These are phyloP conservation scores for Margarornis squamiger DNA, from an alignment of 2,797 vertebrate species.

Conservation along the genomic window DNA sequence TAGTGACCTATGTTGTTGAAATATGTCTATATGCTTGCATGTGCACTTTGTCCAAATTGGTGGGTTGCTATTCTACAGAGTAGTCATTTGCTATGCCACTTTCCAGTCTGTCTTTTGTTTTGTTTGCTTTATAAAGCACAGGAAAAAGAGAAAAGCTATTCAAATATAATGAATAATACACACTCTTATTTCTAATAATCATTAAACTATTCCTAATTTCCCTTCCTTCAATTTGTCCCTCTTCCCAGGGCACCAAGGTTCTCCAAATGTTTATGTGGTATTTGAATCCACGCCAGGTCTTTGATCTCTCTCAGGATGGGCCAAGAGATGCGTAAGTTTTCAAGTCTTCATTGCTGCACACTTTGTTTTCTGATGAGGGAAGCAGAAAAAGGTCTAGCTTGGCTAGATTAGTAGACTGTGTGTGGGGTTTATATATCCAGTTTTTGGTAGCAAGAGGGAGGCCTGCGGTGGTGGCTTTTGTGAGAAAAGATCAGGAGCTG, in stretches of 20 bases:
- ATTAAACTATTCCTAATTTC: background rate
- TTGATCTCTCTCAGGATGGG: constrained; percentile 96
- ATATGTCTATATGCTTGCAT: background rate
- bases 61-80: background rate
- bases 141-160: background rate
- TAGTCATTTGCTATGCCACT: background rate
- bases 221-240: background rate
- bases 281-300: constrained; percentile 97
- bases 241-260: constrained; percentile 90
- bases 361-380: background rate
- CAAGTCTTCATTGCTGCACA: background rate
- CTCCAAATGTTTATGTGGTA: constrained; percentile 99
- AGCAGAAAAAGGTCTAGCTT: background rate
- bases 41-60: background rate
- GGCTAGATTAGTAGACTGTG: background rate
- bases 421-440: background rate
- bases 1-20: background rate
- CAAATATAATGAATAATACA: background rate
- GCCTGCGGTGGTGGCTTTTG: background rate
- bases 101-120: background rate
- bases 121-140: background rate
- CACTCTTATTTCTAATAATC: background rate
- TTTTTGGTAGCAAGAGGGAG: background rate
- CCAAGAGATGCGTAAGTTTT: constrained; percentile 94
- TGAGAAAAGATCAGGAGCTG: background rate